Evolutionary conservation across 2,113 vertebrate genomes (phyloP).

Genomic region (Ptyas mucosa): DNA sequence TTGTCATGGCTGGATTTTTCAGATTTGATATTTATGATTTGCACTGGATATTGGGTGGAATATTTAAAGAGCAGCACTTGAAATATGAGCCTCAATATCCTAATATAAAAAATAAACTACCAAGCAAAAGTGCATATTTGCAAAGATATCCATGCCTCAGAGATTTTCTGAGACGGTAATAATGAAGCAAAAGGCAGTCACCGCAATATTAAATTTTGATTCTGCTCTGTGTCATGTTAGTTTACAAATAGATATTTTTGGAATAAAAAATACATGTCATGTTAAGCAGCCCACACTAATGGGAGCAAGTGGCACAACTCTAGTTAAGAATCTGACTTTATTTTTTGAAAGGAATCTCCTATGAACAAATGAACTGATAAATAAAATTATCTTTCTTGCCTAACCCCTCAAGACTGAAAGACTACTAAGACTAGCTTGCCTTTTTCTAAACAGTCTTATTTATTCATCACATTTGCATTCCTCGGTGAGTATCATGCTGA

Average conservation of each 20-base stretch:
- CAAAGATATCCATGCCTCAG: conserved; percentile 7
- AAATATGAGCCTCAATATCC: conserved; percentile 20
- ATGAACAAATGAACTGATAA: conserved; percentile 28
- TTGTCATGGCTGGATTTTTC: background rate
- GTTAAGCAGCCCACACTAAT: conserved; percentile 37
- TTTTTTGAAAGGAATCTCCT: conserved; percentile 49
- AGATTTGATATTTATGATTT: conserved; percentile 22
- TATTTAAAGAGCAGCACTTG: conserved; percentile 20
- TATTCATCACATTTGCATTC: background rate
- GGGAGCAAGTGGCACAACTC: conserved; percentile 34
- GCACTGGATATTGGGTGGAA: conserved; percentile 12
- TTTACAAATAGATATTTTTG: conserved; percentile 50
- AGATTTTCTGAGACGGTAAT: conserved; percentile 20
- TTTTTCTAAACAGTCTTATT: background rate
- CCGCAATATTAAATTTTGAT: conserved; percentile 33
- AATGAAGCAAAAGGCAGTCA: conserved; percentile 17
- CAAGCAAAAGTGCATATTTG: background rate
- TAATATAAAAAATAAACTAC: conserved; percentile 33
- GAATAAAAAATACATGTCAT: conserved; percentile 28
- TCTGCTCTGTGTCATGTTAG: conserved; percentile 43
- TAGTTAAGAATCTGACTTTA: conserved; percentile 22
- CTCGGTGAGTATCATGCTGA: background rate
- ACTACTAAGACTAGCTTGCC: conserved; percentile 32
- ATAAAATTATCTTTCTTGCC: conserved; percentile 38
- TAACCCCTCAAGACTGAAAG: conserved; percentile 42